Evolutionary conservation across 2,888 invertebrate genomes (phyloP).

Genomic region (Nesidiocoris tenuis): DNA sequence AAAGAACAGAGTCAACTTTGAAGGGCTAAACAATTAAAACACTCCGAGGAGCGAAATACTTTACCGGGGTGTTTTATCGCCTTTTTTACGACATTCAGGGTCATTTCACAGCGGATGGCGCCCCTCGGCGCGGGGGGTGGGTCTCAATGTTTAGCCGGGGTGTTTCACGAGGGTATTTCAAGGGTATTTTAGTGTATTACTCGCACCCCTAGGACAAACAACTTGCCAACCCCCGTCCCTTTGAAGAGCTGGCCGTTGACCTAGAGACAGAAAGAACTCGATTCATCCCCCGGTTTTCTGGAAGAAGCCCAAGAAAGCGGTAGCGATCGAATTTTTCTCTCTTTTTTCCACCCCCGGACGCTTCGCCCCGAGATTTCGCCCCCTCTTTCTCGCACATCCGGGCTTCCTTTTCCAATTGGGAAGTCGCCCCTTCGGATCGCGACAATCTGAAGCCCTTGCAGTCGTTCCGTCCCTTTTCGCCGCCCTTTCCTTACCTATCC

Average conservation of each 20-base stretch:
- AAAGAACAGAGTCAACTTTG: not conserved
- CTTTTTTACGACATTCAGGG: not conserved
- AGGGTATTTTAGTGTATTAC: not conserved
- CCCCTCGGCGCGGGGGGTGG: not conserved
- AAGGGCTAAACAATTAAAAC: not conserved
- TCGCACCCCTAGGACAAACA: not conserved
- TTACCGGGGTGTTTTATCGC: not conserved
- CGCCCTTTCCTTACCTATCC: not conserved
- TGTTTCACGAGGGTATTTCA: not conserved
- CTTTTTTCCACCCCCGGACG: not conserved
- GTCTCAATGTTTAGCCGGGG: not conserved
- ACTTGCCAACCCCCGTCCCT: not conserved
- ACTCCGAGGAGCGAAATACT: not conserved
- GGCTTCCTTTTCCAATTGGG: not conserved
- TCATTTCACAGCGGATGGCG: not conserved
- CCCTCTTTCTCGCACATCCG: not conserved
- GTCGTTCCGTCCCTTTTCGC: not conserved
- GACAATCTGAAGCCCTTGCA: not conserved
- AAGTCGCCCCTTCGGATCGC: not conserved
- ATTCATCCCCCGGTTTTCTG: not conserved
- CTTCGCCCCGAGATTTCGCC: not conserved
- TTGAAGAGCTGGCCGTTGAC: not conserved
- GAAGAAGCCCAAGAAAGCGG: not conserved
- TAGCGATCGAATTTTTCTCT: not conserved
- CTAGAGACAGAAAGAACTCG: not conserved